These are phyloP conservation scores for Xiphias gladius DNA, from an alignment of 2,113 vertebrate genomes.

Conservation along the genomic window DNA sequence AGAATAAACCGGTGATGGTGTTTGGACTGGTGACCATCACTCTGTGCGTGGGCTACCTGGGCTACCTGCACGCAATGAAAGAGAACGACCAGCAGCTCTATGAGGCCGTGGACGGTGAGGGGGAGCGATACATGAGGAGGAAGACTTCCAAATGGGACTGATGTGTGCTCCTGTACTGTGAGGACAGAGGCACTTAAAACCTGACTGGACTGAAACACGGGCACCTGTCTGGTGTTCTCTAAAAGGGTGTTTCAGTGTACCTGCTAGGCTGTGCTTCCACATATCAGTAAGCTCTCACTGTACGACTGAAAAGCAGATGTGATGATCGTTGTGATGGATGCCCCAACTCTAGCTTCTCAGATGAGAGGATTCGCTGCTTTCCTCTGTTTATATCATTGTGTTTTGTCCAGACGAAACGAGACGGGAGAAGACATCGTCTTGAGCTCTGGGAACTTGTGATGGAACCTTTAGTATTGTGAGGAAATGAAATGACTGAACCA, in stretches of 20 bases:
- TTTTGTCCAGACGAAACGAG: neutral
- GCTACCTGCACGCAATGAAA: slow-evolving; percentile 90
- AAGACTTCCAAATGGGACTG: slow-evolving; percentile 95
- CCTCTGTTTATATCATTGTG: neutral
- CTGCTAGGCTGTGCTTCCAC: neutral
- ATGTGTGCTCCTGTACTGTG: too few species aligned
- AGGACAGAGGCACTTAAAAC: neutral
- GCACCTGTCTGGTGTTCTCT: neutral
- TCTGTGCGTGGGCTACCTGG: slow-evolving; percentile 93
- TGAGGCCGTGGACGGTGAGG: slow-evolving; percentile 92
- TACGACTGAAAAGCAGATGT: too few species aligned
- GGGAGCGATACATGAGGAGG: slow-evolving; percentile 88
- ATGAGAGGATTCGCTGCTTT: neutral
- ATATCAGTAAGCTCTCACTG: neutral
- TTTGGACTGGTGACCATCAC: slow-evolving; percentile 91
- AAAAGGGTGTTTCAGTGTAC: too few species aligned
- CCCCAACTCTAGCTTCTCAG: too few species aligned
- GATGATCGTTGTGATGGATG: too few species aligned
- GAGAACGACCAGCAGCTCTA: slow-evolving; percentile 92
- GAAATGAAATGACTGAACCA: too few species aligned
- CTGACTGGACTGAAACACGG: neutral
- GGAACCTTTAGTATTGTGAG: too few species aligned
- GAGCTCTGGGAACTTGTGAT: too few species aligned
- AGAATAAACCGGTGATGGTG: slow-evolving; percentile 96
- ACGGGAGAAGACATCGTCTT: neutral